phyloP scores from a whole-genome alignment of 2,888 invertebrate species.

The Cheilosia soror region DNA sequence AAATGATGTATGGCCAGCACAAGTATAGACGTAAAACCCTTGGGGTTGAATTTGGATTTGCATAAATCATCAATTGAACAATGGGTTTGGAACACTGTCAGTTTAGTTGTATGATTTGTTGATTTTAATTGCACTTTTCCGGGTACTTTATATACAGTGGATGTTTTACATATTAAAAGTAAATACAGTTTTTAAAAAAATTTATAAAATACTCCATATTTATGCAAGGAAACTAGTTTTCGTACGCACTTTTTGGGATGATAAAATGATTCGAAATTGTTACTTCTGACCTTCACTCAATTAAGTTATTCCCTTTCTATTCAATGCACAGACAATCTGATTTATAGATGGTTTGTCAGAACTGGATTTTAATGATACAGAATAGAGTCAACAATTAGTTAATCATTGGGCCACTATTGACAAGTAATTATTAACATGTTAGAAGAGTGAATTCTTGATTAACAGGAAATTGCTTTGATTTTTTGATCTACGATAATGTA shows the following conservation, averaged over 20 bases:
- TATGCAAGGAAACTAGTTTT: conserved; percentile 29
- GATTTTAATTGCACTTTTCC: background rate
- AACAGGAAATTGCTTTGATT: too few relatives aligned
- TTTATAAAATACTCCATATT: too few relatives aligned
- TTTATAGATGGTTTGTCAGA: background rate
- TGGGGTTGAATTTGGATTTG: conserved; percentile 19
- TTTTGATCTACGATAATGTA: too few relatives aligned
- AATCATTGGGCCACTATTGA: background rate
- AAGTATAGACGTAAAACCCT: conserved; percentile 6
- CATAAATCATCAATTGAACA: conserved; percentile 8
- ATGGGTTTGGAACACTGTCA: too few relatives aligned
- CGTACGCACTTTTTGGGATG: conserved; percentile 14
- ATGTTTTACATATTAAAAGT: too few relatives aligned
- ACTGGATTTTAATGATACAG: conserved; percentile 5
- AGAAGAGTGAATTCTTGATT: background rate
- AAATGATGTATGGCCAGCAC: background rate
- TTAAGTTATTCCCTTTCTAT: conserved; percentile 35
- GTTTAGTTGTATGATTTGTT: background rate
- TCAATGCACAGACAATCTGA: background rate
- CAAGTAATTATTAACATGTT: background rate
- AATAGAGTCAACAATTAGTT: background rate
- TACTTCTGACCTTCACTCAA: conserved; percentile 14
- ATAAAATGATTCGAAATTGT: background rate
- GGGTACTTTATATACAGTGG: too few relatives aligned
- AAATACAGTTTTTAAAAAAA: too few relatives aligned